Base-by-base conservation (phyloP, 2,797 vertebrate species). In the Schizopygopsis pylzovi region DNA sequence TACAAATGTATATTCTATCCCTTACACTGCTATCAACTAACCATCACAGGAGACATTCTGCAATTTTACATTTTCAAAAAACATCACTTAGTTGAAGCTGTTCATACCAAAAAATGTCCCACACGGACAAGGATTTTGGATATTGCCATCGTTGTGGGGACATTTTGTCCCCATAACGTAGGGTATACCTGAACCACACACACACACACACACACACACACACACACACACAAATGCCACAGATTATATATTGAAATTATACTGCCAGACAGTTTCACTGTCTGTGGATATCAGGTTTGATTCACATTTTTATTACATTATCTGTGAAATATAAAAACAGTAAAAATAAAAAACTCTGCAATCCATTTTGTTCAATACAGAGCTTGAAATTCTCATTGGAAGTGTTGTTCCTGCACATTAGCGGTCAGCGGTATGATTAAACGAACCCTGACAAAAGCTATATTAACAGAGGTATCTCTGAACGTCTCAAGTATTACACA, bases 391-490 rank as follows among this genome's bases (percentile, higher is more conserved):
- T 72, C 52, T 41, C 28, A 73, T 73, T 80, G 84, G 33, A 85
- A 80, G 67, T 39, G 54, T 79, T 85, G 83, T 85, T 85, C 28
- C 54, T 25, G 54, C 54, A 85, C 67, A 80, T 80, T 85, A 73
- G 43, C 39, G 18, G 61, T 70, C 75, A 85, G 12, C 16, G 22
- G 5, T 47, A 10, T 72, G 77, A 85, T 85, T 63, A 85, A 85
- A 63, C 54, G 2, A 63, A 65, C 54, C 49, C 52, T 63, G 52
- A 20, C 71, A 41, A 61, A 85, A 41, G 41, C 52, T 63, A 49
- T 75, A 65, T 75, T 86, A 86, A 85, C 67, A 85, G n/a, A 20
- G 43, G 28, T 68, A 75, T 85, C 84, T 81, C 37, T 47, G 52
- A 47, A 81, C 22, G 5, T 78, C 71, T 78, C 4, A 0, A 39